phyloP scores from a whole-genome alignment of 2,797 vertebrate species.

The Dryobates pubescens region DNA sequence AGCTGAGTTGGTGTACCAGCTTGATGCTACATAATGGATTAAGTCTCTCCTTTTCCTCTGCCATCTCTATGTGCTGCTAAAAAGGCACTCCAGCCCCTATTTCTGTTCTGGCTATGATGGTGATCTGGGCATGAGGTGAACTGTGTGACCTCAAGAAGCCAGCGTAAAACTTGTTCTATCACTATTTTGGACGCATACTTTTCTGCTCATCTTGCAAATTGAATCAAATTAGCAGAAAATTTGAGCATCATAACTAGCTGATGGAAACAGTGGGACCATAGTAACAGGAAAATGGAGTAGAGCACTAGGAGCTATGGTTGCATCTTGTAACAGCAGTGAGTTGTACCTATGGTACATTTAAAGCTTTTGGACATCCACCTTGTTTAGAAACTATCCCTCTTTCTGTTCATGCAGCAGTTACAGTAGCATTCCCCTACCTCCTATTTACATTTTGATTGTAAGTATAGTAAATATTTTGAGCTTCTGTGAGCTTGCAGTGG shows the following conservation, averaged over 20 bases:
- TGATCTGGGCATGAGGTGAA: background rate
- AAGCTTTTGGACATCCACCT: background rate
- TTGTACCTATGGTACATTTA: background rate
- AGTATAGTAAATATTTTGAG: background rate
- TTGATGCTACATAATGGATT: background rate
- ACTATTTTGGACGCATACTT: background rate
- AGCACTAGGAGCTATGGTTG: background rate
- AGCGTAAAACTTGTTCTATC: background rate
- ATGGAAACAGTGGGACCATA: background rate
- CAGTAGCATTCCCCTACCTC: background rate
- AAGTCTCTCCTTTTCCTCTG: background rate
- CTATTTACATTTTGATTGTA: background rate
- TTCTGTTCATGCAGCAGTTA: background rate
- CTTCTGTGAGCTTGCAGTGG: background rate
- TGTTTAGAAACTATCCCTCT: background rate
- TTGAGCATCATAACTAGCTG: background rate
- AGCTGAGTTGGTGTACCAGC: background rate
- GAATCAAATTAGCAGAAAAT: background rate
- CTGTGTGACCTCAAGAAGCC: background rate
- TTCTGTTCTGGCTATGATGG: background rate
- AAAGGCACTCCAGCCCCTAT: too few relatives aligned
- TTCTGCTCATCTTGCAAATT: background rate
- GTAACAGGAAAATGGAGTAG: background rate
- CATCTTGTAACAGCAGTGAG: background rate
- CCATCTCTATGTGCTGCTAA: background rate